phyloP scores from a whole-genome alignment of 2,797 vertebrate genomes.

The Premnoplex brunnescens region DNA sequence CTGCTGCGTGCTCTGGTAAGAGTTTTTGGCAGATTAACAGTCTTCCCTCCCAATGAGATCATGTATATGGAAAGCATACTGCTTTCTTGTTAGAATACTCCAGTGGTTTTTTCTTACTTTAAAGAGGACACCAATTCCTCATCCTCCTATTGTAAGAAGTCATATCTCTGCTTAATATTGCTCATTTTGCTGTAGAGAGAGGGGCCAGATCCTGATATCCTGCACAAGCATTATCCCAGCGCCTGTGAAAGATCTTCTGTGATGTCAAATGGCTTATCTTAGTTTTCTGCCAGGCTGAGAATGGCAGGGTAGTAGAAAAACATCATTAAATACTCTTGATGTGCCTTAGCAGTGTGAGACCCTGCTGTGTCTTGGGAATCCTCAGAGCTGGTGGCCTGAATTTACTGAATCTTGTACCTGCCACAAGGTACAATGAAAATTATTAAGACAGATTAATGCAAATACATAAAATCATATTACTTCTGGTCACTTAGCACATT shows the following conservation, averaged over 20 bases:
- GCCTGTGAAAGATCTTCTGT: background rate
- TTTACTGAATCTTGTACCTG: background rate
- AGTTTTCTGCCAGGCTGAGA: background rate
- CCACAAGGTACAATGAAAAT: background rate
- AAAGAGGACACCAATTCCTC: background rate
- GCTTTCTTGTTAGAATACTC: background rate
- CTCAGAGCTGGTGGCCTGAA: background rate
- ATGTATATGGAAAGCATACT: background rate
- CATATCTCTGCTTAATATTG: background rate
- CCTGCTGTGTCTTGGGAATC: background rate
- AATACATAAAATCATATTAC: background rate
- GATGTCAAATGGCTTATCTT: background rate
- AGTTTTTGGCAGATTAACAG: background rate
- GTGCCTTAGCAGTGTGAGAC: background rate
- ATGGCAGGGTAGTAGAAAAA: background rate
- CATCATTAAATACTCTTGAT: background rate
- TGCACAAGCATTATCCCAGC: background rate
- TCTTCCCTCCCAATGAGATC: background rate
- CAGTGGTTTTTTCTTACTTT: background rate
- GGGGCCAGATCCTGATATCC: background rate
- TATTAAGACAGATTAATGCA: background rate
- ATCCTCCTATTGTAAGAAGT: background rate
- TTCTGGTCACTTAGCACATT: background rate
- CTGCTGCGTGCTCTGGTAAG: background rate
- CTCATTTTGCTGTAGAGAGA: background rate